Conservation (phyloP, 2,888 invertebrate species). For the Clivina fossor region DNA sequence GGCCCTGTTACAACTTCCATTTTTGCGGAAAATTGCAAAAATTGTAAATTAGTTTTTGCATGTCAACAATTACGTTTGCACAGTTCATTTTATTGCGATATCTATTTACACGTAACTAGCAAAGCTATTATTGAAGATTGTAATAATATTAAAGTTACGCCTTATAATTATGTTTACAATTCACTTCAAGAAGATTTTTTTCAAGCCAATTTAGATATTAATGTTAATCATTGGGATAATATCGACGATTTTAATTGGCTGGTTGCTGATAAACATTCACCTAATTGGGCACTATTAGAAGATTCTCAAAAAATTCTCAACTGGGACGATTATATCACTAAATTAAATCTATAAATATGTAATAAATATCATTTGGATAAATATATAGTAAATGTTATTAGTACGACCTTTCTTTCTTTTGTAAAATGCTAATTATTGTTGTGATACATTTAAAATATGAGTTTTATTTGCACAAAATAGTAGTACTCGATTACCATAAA, state of each 20-base stretch:
- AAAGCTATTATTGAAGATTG: conserved; percentile 95
- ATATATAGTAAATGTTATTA: too few relatives aligned
- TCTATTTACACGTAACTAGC: conserved; percentile 92
- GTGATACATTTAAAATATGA: too few relatives aligned
- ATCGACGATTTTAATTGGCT: conserved; percentile 97
- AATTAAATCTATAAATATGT: too few relatives aligned
- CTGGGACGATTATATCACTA: too few relatives aligned
- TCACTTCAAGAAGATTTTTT: conserved; percentile 74
- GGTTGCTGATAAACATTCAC: conserved; percentile 79
- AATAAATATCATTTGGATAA: too few relatives aligned
- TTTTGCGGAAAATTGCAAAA: conserved; percentile 80
- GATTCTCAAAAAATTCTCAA: too few relatives aligned
- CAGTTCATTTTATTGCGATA: conserved; percentile 70
- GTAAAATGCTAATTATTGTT: too few relatives aligned
- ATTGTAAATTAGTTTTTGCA: conserved; percentile 78
- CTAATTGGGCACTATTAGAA: conserved; percentile 66
- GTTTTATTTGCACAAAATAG: too few relatives aligned
- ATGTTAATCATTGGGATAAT: conserved; percentile 78
- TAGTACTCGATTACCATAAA: too few relatives aligned
- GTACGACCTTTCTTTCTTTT: too few relatives aligned
- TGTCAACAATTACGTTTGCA: conserved; percentile 94
- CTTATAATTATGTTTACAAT: conserved; percentile 79
- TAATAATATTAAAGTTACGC: conserved; percentile 72
- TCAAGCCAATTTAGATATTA: conserved; percentile 70
- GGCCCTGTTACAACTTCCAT: conserved; percentile 92